Conservation (phyloP, 2,797 vertebrate species). For the Sphenopsis melanotis region DNA sequence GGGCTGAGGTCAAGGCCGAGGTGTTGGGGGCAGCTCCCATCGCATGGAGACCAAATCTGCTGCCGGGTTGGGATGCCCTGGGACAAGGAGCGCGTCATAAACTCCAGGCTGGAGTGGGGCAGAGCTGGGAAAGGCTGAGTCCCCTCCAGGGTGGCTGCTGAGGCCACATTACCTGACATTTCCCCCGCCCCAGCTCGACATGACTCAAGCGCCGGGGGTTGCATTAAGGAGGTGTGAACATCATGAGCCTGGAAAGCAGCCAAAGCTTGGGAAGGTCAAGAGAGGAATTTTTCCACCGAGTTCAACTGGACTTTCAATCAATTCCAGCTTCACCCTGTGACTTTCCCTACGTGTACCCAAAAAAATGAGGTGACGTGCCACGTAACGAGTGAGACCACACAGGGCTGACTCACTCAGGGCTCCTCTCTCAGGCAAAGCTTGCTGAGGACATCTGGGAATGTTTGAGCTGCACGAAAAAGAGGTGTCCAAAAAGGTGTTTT, state of each 20-base stretch:
- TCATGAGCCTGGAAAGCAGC: conserved; percentile 46
- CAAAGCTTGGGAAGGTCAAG: conserved; percentile 43
- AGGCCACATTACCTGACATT: conserved; percentile 21
- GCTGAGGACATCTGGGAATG: background rate
- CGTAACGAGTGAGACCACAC: background rate
- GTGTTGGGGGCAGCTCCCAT: background rate
- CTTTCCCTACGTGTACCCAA: background rate
- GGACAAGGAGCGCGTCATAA: background rate
- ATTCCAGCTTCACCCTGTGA: background rate
- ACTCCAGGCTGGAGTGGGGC: fast-evolving
- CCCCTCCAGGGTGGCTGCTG: background rate
- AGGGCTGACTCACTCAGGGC: background rate
- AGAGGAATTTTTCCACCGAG: conserved; percentile 29
- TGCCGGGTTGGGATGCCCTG: background rate
- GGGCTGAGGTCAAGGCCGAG: background rate
- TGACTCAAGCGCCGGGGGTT: conserved; percentile 27
- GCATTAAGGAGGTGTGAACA: conserved; percentile 56
- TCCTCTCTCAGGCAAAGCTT: background rate
- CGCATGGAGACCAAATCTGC: fast-evolving
- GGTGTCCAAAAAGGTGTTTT: background rate
- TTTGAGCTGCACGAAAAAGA: background rate
- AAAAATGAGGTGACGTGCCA: background rate
- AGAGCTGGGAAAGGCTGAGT: background rate
- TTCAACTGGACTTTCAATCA: conserved; percentile 40
- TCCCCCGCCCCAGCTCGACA: background rate